Base-by-base conservation (phyloP, 92 coral and sea anemone genomes). In the Metridium senile region DNA sequence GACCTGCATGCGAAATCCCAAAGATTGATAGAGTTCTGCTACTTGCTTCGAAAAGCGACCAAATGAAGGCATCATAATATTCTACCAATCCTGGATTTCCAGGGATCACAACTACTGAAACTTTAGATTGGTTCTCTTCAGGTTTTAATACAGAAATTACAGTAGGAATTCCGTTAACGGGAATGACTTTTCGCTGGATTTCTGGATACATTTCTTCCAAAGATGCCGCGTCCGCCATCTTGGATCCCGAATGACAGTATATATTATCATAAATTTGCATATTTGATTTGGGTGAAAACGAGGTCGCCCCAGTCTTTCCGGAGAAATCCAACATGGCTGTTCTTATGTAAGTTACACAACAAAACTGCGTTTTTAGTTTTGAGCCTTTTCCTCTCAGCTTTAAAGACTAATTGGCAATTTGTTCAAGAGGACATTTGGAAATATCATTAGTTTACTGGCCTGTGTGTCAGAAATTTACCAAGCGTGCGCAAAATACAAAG, bases 21-120 rank as follows among this genome's bases (percentile, higher is more conserved):
- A 84, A 96, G 30, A 93, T 73, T 25, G 97, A 93, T 28, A 79
- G 57, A 26, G 71, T 78, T 49, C 85, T 76, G 1, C 77, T 84
- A 26, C 88, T 75, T 20, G 91, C 78, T 34, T 80, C 66, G 62
- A 81, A 96, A 74, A 96, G 81, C 58, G 90, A 51, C 35, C 79
- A 49, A 28, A 96, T 71, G 51, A 96, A 96, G 20, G 62, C 75
- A 66, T 96, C 99, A 58, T 96, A 96, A 83, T 89, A 96, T 39
- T 91, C 96, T 7, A 96, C 89, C 65, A 96, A 74, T 22, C 99
- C 99, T 11, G 99, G 99, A 76, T 96, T 96, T 67, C 99, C 99
- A 22, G 99, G 99, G 66, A 96, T 90, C 18, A 96, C 72, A 8
- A 93, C 96, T 68, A 90, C 81, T 6, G 81, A 89, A 26, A 39